Conservation (phyloP, 2,888 invertebrate species). For the Asteroscopus sphinx region DNA sequence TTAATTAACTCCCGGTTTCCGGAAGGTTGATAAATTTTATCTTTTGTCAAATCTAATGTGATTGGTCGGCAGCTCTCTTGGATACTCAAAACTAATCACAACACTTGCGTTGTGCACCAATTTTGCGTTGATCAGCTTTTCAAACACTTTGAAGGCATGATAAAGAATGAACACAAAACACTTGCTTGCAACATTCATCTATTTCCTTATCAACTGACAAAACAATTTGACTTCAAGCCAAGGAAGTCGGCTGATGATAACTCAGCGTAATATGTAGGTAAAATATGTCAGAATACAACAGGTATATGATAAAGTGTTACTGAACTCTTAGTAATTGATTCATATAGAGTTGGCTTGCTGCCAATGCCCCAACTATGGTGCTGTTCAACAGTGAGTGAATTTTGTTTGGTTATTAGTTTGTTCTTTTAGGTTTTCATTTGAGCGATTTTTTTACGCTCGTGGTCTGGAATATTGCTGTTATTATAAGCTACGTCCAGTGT, state of each 20-base stretch:
- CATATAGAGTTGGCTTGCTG: conserved; percentile 62
- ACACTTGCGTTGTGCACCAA: too few species aligned
- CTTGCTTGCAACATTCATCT: not conserved
- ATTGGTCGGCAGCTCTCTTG: too few species aligned
- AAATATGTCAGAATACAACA: conserved; percentile 54
- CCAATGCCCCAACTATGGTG: conserved; percentile 57
- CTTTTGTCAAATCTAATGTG: too few species aligned
- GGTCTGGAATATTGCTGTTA: too few species aligned
- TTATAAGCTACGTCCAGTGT: too few species aligned
- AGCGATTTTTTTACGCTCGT: conserved; percentile 1
- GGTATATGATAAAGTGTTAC: conserved; percentile 72
- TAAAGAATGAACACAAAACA: too few species aligned
- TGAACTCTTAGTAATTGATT: conserved; percentile 71
- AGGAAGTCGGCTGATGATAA: conserved; percentile 11
- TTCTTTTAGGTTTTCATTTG: not conserved
- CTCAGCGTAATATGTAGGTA: conserved; percentile 18
- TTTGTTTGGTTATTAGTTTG: conserved; percentile 19
- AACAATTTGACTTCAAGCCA: conserved; percentile 7
- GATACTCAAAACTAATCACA: too few species aligned
- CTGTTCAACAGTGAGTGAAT: conserved; percentile 12
- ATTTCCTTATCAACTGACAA: not conserved
- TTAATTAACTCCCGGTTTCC: too few species aligned
- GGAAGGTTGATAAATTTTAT: too few species aligned
- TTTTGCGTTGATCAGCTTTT: too few species aligned
- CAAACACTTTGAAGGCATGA: too few species aligned